Base-by-base conservation (phyloP, 1,140 invertebrate genomes). In the Bombus impatiens region DNA sequence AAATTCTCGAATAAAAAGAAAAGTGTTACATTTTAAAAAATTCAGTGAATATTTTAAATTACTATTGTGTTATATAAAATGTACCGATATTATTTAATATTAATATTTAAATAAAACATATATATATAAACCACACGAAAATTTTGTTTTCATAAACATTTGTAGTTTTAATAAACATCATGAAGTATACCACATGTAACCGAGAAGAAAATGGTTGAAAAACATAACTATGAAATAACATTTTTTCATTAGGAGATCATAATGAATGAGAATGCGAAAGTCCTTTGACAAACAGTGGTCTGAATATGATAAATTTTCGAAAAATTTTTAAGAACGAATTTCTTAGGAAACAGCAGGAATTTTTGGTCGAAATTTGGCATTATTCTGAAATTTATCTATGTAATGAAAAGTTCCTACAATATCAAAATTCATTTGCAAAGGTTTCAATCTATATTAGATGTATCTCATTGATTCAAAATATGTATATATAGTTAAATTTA, bases 1-100 rank as follows among this genome's bases (percentile, higher is more conserved):
- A 91, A 89, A 12, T 89, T 94, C 28, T 78, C 86, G 35, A 94
- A 93, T 62, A 90, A 94, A 71, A 95, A 95, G 92, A 95, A 94
- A 87, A 94, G 90, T 79, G 93, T 94, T 0, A 93, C 93, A 15
- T 94, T 95, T 82, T 94, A 92, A 90, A 42, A 22, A 9, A 12
- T 22, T 35, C 13, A 22, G 22, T 10, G 1, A 83, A 68, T 53
- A 87, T 53, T 77, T 37, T 32, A 53, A 77, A 18, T 35, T 8
- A 42, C 65, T 62, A 59, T n/a, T 65, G 22, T 62, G 32, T 12
- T 37, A 74, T 0, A 75, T 44, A 25, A 65, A 83, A 35, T 76
- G 42, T 44, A 65, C 1, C 9, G 25, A 25, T 28, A 32, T 37
- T 53, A 5, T 40, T 47, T 77, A 77, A 84, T 42, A 44, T 78